Evolutionary conservation across 2,888 invertebrate genomes (phyloP).

Genomic region (Aphidoletes aphidimyza): DNA sequence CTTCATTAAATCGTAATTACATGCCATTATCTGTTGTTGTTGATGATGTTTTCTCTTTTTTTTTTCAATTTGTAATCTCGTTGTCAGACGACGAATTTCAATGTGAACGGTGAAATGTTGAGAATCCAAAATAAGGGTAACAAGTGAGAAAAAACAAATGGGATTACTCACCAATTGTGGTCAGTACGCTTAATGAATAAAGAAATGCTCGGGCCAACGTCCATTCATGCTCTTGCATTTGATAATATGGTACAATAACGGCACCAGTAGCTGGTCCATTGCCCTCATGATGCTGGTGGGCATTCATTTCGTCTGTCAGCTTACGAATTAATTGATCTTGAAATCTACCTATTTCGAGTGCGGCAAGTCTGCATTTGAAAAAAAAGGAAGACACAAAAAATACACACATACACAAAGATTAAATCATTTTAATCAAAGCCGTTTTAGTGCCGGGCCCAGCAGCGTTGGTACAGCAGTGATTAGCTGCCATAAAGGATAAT

Average conservation of each 20-base stretch:
- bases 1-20: constrained; percentile 31
- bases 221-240: constrained; percentile 78
- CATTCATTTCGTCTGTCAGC: constrained; percentile 80
- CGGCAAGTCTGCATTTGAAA: constrained; percentile 64
- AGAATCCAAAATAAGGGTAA: not conserved
- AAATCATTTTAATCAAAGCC: too few relatives aligned
- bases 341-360: constrained; percentile 72
- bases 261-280: constrained; percentile 66
- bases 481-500: not conserved
- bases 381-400: not conserved
- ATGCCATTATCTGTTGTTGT: not conserved
- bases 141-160: not conserved
- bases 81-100: not conserved
- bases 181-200: constrained; percentile 93
- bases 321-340: constrained; percentile 85
- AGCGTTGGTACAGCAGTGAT: not conserved
- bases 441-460: too few relatives aligned
- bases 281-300: constrained; percentile 68
- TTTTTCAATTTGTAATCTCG: not conserved
- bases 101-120: not conserved
- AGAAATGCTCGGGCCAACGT: constrained; percentile 91
- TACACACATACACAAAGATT: too few relatives aligned
- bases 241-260: constrained; percentile 64
- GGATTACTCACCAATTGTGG: constrained; percentile 90
- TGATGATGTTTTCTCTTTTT: too few relatives aligned